Percentiles rank a stretch among this genome's conserved stretches.
These are phyloP conservation scores for Lithobates pipiens DNA, from an alignment of 2,797 vertebrate species.

Conservation along the genomic window DNA sequence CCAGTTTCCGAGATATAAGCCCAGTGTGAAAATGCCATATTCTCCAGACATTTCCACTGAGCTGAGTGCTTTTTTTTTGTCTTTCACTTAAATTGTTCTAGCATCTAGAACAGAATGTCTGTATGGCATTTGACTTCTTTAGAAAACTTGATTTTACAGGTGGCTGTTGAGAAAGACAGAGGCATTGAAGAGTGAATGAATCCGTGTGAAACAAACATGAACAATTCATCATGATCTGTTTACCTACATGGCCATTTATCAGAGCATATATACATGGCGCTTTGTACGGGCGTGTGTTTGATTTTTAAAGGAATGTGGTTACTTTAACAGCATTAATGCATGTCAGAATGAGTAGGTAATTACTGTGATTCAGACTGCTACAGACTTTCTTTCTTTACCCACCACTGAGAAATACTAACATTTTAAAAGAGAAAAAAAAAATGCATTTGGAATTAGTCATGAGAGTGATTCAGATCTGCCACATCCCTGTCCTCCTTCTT, in stretches of 20 bases:
- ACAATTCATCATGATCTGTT: conserved; percentile 20
- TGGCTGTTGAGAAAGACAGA: conserved; percentile 7
- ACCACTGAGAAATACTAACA: conserved; percentile 81
- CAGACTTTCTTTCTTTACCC: conserved; percentile 78
- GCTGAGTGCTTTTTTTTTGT: conserved; percentile 35
- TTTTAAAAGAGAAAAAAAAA: conserved; percentile 67
- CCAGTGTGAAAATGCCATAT: conserved; percentile 32
- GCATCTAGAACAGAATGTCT: conserved; percentile 46
- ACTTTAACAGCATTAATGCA: conserved; percentile 54
- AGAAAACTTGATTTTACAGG: conserved; percentile 17
- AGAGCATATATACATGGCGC: not conserved
- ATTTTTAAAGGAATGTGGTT: conserved; percentile 30
- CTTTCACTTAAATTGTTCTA: conserved; percentile 43
- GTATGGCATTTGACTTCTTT: conserved; percentile 11
- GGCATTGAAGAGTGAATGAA: not conserved
- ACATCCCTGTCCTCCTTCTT: conserved; percentile 68
- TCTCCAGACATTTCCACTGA: conserved; percentile 8
- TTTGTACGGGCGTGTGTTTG: conserved; percentile 18
- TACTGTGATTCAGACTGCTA: conserved; percentile 81
- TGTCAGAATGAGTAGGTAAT: conserved; percentile 74
- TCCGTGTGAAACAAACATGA: conserved; percentile 4
- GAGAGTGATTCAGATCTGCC: conserved; percentile 82
- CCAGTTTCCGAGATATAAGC: conserved; percentile 13
- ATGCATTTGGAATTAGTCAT: conserved; percentile 76
- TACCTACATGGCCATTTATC: not conserved